Evolutionary conservation across 2,888 invertebrate genomes (phyloP).

Genomic region (Philereme vetulata): DNA sequence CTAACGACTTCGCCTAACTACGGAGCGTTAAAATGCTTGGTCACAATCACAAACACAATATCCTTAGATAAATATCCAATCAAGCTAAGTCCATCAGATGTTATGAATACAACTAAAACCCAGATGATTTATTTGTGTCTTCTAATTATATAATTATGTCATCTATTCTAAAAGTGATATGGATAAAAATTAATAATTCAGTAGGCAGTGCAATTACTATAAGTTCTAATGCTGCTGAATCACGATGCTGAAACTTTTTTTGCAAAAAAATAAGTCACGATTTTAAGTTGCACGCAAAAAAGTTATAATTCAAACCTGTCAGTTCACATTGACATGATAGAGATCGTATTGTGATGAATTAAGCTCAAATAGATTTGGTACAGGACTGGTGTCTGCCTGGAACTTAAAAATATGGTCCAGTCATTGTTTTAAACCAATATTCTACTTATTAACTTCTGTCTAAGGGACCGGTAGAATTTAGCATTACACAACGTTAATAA

Average conservation of each 20-base stretch:
- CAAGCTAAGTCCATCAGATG: no score
- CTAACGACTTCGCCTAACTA: background rate
- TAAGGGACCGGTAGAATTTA: background rate
- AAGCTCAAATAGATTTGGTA: background rate
- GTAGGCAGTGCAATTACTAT: no score
- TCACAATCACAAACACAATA: background rate
- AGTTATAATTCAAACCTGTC: constrained; percentile 4
- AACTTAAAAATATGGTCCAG: background rate
- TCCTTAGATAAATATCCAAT: no score
- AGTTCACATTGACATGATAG: background rate
- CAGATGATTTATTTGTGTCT: no score
- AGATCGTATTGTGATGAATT: background rate
- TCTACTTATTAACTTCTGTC: background rate
- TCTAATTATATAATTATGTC: no score
- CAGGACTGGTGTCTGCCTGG: background rate
- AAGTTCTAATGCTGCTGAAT: constrained; percentile 15
- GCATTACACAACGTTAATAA: constrained; percentile 8
- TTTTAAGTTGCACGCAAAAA: constrained; percentile 3
- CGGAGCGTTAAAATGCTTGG: constrained; percentile 8
- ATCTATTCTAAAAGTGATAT: no score
- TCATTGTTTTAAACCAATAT: background rate
- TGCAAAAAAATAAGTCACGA: constrained; percentile 18
- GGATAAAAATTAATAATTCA: no score
- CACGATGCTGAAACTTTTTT: constrained; percentile 18
- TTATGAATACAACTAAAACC: no score